Percentiles rank a stretch among this genome's conserved stretches.
phyloP scores from a whole-genome alignment of 1,140 invertebrate genomes.

The Latrodectus geometricus region DNA sequence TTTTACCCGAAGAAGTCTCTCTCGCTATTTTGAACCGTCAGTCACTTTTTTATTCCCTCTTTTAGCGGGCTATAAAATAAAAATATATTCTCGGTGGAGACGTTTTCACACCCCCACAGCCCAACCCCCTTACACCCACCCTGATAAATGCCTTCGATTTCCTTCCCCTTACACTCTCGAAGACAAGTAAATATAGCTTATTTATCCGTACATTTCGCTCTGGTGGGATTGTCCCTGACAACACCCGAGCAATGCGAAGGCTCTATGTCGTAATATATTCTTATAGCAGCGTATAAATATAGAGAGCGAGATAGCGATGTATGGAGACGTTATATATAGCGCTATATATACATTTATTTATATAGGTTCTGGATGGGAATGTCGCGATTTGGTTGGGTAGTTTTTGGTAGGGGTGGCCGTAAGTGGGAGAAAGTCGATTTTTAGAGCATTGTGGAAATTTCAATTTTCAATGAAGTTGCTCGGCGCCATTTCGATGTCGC shows the following conservation, averaged over 20 bases:
- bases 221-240: conserved; percentile 33
- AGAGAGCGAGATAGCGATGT: conserved; percentile 46
- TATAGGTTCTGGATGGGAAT: conserved; percentile 29
- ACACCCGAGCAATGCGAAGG: neutral
- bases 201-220: conserved; percentile 44
- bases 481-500: conserved; percentile 23
- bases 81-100: conserved; percentile 52
- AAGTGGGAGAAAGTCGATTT: conserved; percentile 47
- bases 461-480: conserved; percentile 58
- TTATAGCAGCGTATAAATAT: conserved; percentile 54
- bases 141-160: conserved; percentile 56
- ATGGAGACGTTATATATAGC: conserved; percentile 19
- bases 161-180: conserved; percentile 22
- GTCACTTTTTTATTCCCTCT: conserved; percentile 55
- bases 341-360: conserved; percentile 50
- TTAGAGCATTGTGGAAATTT: conserved; percentile 57
- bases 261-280: conserved; percentile 33
- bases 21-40: conserved; percentile 52
- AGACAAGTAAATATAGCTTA: conserved; percentile 59
- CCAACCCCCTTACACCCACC: neutral
- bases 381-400: conserved; percentile 26
- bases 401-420: neutral
- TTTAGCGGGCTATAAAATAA: conserved; percentile 59
- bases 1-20: conserved; percentile 16
- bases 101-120: conserved; percentile 14